phyloP scores from a whole-genome alignment of 2,113 vertebrate genomes.

The Tragelaphus scriptus region DNA sequence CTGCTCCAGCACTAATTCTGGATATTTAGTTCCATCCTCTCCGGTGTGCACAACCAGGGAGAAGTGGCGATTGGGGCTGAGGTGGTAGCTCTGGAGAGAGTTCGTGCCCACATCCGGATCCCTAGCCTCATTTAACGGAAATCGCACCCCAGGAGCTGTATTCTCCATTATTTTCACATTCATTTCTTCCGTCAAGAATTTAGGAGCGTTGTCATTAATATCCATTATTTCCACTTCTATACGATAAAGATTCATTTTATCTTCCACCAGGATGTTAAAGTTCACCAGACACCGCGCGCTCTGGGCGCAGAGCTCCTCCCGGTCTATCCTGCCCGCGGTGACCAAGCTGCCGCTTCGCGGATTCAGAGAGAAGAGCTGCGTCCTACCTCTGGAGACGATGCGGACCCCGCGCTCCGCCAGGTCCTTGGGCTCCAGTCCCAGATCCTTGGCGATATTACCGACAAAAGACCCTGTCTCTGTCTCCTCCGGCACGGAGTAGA shows the following conservation, averaged over 20 bases:
- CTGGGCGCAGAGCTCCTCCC: constrained; percentile 80
- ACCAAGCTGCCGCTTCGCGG: constrained; percentile 73
- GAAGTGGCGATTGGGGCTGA: constrained; percentile 78
- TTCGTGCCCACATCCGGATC: constrained; percentile 82
- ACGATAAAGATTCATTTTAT: constrained; percentile 81
- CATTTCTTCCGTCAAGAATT: constrained; percentile 76
- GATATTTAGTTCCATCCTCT: constrained; percentile 76
- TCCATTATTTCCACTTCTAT: constrained; percentile 79
- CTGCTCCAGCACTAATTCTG: constrained; percentile 81
- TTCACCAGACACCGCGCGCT: constrained; percentile 74
- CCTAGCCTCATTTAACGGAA: constrained; percentile 77
- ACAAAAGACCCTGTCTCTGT: constrained; percentile 66
- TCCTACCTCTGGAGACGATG: constrained; percentile 65
- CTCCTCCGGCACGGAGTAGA: constrained; percentile 66
- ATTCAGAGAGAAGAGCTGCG: constrained; percentile 75
- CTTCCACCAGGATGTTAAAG: constrained; percentile 81
- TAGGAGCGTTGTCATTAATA: constrained; percentile 82
- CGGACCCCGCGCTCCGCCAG: constrained; percentile 51
- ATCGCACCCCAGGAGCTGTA: constrained; percentile 82
- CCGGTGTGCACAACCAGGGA: constrained; percentile 75
- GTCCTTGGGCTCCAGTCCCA: constrained; percentile 56
- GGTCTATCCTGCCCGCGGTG: constrained; percentile 79
- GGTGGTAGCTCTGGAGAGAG: constrained; percentile 78
- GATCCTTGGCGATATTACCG: constrained; percentile 62
- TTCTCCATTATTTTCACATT: constrained; percentile 84